Evolutionary conservation across 2,797 vertebrate genomes (phyloP).

Genomic region (Brachyrhaphis roseni): DNA sequence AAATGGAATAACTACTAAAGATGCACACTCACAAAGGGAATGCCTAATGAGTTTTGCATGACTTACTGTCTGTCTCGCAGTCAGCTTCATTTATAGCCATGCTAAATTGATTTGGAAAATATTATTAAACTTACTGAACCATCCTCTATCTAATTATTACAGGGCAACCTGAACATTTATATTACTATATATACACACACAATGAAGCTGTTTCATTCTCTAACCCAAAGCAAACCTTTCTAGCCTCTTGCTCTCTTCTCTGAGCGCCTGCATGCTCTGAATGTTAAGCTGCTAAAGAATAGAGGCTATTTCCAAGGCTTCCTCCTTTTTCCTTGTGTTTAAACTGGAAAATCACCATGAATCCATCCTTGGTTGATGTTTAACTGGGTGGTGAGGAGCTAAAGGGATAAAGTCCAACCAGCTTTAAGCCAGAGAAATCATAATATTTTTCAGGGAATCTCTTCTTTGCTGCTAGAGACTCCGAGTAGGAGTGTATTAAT

Average conservation of each 20-base stretch:
- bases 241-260: conserved; percentile 63
- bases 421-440: conserved; percentile 38
- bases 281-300: conserved; percentile 74
- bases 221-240: conserved; percentile 71
- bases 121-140: conserved; percentile 78
- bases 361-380: conserved; percentile 64
- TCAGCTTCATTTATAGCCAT: conserved; percentile 74
- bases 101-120: conserved; percentile 79
- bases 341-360: conserved; percentile 67
- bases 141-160: conserved; percentile 73
- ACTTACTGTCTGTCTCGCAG: conserved; percentile 77
- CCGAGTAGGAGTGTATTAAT: not conserved
- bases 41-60: conserved; percentile 76
- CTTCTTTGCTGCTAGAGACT: conserved; percentile 10
- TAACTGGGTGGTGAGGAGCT: conserved; percentile 53
- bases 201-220: conserved; percentile 60
- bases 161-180: conserved; percentile 69
- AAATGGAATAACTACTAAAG: conserved; percentile 73
- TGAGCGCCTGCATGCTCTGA: conserved; percentile 64
- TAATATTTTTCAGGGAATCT: conserved; percentile 31
- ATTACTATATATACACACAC: conserved; percentile 56
- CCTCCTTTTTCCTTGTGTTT: conserved; percentile 54
- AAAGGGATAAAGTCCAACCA: conserved; percentile 46
- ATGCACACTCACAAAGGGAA: conserved; percentile 66
- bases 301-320: conserved; percentile 62